Evolutionary conservation across 2,797 vertebrate genomes (phyloP).

Genomic region (Denticeps clupeoides): DNA sequence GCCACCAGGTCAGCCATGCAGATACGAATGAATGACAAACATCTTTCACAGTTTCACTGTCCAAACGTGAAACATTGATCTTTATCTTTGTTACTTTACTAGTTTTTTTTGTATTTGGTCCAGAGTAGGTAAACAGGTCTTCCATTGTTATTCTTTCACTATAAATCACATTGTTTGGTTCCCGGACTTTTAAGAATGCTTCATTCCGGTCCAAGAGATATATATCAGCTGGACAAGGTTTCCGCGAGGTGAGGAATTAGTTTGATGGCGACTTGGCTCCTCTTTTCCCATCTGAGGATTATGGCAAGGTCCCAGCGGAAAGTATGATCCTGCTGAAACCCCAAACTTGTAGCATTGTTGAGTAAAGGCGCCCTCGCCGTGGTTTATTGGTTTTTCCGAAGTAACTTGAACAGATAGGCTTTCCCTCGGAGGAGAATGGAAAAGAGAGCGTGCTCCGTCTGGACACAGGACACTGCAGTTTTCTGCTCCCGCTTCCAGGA

Average conservation of each 20-base stretch:
- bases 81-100: no score
- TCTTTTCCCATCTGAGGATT: constrained; percentile 3
- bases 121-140: no score
- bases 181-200: neutral
- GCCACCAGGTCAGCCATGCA: no score
- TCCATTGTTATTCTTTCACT: no score
- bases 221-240: constrained; percentile 3
- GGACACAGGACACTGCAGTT: constrained; percentile 2
- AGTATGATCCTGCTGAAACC: constrained; percentile 13
- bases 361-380: neutral
- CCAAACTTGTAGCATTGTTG: constrained; percentile 7
- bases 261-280: neutral
- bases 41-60: no score
- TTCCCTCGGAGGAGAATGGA: neutral
- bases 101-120: no score
- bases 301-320: constrained; percentile 23
- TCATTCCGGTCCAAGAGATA: constrained; percentile 11
- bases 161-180: no score
- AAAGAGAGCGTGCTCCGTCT: neutral
- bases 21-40: no score
- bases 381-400: constrained; percentile 16
- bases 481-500: no score
- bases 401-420: neutral
- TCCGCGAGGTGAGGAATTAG: constrained; percentile 11
- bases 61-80: no score